Evolutionary conservation across 2,888 invertebrate genomes (phyloP), one percentile per base, ranked within the genome.

Genomic region (Anthophora plumipes): DNA sequence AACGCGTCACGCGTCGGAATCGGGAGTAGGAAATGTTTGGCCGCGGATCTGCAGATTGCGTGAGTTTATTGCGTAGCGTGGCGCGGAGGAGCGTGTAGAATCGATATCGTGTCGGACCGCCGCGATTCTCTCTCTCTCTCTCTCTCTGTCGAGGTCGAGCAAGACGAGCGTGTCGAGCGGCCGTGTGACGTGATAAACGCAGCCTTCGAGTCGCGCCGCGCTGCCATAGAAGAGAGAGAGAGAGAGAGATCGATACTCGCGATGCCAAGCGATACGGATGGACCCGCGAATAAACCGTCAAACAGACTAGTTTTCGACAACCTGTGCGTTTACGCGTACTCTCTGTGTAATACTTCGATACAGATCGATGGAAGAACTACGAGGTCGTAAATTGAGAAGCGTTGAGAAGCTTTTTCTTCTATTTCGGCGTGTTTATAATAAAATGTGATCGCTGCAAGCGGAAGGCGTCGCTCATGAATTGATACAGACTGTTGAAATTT

Each of bases 1-100:
- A 31, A 59, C 73, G 73, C 72, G 72, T 72, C 55, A 55, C 63
- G 74, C 60, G 73, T 43, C 59, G 70, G 55, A 70, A 31, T 31
- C 70, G 57, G 64, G 22, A 60, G 37, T 74, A 67, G 80, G 74
- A 80, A 80, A 81, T 67, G 80, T 74, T 81, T 74, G 66, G 48
- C 59, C 66, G 69, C 48, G 74, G 80, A 70, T 81, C 69, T 55
- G 64, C 80, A 61, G 80, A 74, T 80, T 80, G 80, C 80, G 80
- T 74, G 80, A 81, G 80, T 81, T 74, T 81, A 81, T 81, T 70
- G 80, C 80, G 66, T 74, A 55, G 46, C 52, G 39, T 52, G 22
- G 66, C 59, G 61, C 64, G 50, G 39, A 46, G 61, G 39, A 68
- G 59, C 43, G 59, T 57, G 50, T 69, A 68, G 60, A 79, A 80